These are phyloP conservation scores for Meloe dianella DNA, from an alignment of 2,888 invertebrate species.

Conservation along the genomic window DNA sequence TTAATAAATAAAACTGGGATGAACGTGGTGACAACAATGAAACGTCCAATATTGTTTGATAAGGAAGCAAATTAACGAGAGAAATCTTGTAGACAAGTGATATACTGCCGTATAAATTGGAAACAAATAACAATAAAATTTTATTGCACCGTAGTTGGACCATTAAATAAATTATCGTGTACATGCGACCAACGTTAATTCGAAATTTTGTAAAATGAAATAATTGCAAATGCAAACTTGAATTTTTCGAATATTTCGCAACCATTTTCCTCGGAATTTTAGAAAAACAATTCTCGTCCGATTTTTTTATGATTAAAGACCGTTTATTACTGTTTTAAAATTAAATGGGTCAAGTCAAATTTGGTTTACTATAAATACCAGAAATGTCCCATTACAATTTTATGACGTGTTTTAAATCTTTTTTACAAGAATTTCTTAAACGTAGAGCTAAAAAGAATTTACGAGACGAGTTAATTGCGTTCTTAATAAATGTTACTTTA, in stretches of 20 bases:
- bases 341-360: too few relatives aligned
- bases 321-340: too few relatives aligned
- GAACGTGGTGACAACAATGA: not conserved
- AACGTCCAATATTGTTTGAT: constrained; percentile 13
- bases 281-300: too few relatives aligned
- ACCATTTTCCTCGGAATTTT: too few relatives aligned
- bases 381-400: too few relatives aligned
- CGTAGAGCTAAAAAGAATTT: not conserved
- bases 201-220: not conserved
- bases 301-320: too few relatives aligned
- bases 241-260: too few relatives aligned
- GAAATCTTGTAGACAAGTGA: constrained; percentile 15
- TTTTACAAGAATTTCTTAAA: too few relatives aligned
- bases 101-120: constrained; percentile 25
- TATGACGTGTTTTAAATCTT: too few relatives aligned
- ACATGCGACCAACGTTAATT: not conserved
- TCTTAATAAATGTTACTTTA: not conserved
- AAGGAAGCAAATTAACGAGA: constrained; percentile 5
- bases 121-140: constrained; percentile 29
- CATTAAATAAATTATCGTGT: constrained; percentile 29
- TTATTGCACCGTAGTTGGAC: constrained; percentile 18
- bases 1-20: not conserved
- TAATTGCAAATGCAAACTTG: not conserved
- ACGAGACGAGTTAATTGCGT: not conserved
- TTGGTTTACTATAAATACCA: too few relatives aligned